phyloP scores from a whole-genome alignment of 2,113 vertebrate genomes.

The Microcebus murinus region DNA sequence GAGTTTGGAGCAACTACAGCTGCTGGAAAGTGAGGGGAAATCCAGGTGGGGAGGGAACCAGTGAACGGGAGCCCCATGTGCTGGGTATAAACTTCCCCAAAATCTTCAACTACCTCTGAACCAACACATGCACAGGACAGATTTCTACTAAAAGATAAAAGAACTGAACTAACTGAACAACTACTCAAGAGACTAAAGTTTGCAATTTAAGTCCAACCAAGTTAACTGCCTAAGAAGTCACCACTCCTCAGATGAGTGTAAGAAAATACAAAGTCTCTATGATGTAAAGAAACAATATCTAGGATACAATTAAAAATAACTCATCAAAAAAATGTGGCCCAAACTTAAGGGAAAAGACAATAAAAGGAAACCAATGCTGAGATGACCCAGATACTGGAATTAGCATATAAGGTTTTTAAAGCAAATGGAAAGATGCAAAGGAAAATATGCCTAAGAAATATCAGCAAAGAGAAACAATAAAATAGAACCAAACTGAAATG shows the following conservation, averaged over 20 bases:
- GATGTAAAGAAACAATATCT: neutral
- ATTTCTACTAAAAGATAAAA: neutral
- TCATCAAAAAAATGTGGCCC: neutral
- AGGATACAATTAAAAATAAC: neutral
- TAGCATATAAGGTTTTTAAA: neutral
- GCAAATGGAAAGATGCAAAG: neutral
- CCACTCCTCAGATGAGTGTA: neutral
- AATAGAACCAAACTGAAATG: neutral
- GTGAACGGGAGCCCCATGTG: neutral
- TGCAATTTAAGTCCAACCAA: neutral
- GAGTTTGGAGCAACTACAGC: neutral
- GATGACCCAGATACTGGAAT: neutral
- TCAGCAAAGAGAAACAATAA: neutral
- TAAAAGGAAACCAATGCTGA: neutral
- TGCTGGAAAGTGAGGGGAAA: neutral
- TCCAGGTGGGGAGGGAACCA: neutral
- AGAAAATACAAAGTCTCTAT: neutral
- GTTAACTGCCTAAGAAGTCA: neutral
- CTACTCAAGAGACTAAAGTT: neutral
- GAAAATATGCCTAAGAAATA: neutral
- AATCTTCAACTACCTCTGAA: neutral
- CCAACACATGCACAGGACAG: neutral
- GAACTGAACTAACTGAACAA: neutral
- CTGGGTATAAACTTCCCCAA: neutral
- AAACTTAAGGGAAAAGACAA: slow-evolving; percentile 27